Evolutionary conservation across 2,888 invertebrate genomes (phyloP), one percentile per base, ranked within the genome.

Genomic region (Dolomedes plantarius): DNA sequence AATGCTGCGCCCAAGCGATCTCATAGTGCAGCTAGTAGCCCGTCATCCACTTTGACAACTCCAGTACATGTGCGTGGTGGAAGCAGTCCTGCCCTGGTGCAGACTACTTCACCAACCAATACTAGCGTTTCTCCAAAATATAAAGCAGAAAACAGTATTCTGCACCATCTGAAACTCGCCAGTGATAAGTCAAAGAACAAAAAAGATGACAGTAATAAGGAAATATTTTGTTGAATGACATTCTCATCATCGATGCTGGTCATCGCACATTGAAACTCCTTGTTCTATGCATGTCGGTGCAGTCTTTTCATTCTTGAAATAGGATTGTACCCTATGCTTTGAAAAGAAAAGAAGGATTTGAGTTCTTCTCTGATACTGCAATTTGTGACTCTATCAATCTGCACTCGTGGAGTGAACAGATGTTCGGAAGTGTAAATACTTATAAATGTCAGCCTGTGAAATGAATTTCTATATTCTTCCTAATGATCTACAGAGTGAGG

Each of bases 31-130:
- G 86, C 79, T 7, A 86, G 79, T 19, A 79, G 79, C 19, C 79
- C 86, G 6, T 79, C 79, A 0, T 86, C 86, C 1, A 79, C 79
- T 5, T 50, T 86, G 28, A 74, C 74, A 11, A 86, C 86, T 5
- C 86, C 86, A 2, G 79, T 86, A n/a, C 86, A 86, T 46, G 75
- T 86, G 1, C 64, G 86, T 5, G 86, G 79, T 11, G 86, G 86
- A 0, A 86, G 86, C 28, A 86, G 86, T 41, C 86, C 86, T 11
- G 86, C 86, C 1, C 50, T 79, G 9, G 79, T 86, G 29, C 86
- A 86, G 46, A 71, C 75, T 5, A 75, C 79, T 0, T 86, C 79
- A 0, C 79, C 86, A 0, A 74, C 79, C 16, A 69, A 68, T 36
- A 16, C 29, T 11, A 75, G 36, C 27, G 32, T 76, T 2, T 69